These are phyloP conservation scores for Oreochromis tanganicae DNA, from an alignment of 2,113 vertebrate genomes.

Conservation along the genomic window DNA sequence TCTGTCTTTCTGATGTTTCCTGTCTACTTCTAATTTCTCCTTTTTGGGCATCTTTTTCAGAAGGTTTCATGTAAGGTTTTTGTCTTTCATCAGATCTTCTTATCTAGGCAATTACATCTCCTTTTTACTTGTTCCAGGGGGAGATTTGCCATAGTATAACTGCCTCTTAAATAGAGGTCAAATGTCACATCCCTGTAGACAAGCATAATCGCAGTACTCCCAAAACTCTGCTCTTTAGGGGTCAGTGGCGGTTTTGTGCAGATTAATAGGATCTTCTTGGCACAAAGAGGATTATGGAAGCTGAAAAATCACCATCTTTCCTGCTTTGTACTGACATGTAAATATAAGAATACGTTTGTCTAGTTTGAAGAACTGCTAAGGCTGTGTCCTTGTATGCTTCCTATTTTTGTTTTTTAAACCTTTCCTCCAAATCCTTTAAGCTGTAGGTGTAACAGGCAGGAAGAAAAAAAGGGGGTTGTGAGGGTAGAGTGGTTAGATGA, in stretches of 20 bases:
- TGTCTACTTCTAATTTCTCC: neutral
- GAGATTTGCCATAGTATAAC: neutral
- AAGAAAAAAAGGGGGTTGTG: conserved; percentile 17
- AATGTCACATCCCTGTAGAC: neutral
- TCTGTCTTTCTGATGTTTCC: neutral
- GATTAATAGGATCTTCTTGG: conserved; percentile 7
- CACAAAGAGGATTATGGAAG: neutral
- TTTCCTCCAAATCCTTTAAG: conserved; percentile 27
- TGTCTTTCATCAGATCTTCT: neutral
- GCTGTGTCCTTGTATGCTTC: neutral
- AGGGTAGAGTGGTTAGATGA: conserved; percentile 22
- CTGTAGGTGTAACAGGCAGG: conserved; percentile 36
- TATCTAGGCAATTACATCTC: neutral
- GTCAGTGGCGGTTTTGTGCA: neutral
- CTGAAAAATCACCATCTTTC: neutral
- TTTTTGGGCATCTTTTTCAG: neutral
- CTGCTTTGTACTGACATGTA: neutral
- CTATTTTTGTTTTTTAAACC: conserved; percentile 6
- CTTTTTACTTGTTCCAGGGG: neutral
- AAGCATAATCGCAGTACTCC: neutral
- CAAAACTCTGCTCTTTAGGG: neutral
- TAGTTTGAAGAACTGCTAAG: neutral
- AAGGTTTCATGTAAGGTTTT: neutral
- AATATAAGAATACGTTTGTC: neutral
- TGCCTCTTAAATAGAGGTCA: conserved; percentile 1